Evolutionary conservation across 2,113 vertebrate species (phyloP).

Genomic region (Pelodiscus sinensis): DNA sequence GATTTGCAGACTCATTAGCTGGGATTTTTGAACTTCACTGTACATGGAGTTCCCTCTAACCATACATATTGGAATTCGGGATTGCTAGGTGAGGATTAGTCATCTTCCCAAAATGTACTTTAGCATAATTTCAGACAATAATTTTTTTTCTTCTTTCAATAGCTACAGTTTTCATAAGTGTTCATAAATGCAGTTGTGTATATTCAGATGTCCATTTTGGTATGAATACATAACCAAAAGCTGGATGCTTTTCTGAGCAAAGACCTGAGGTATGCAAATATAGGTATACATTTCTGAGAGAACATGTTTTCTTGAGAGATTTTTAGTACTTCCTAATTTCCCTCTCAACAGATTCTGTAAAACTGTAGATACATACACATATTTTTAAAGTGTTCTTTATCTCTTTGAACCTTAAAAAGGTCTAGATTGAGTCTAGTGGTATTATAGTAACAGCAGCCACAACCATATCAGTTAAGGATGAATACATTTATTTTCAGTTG

Average conservation of each 20-base stretch:
- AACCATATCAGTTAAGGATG: background rate
- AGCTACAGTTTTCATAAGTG: background rate
- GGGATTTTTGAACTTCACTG: background rate
- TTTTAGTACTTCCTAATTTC: background rate
- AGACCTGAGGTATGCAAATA: background rate
- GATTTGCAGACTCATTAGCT: background rate
- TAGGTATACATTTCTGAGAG: background rate
- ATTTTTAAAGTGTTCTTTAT: background rate
- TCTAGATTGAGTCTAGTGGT: background rate
- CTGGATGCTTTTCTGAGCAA: background rate
- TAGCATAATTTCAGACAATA: constrained; percentile 57
- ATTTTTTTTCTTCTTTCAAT: background rate
- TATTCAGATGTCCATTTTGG: background rate
- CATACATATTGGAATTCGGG: background rate
- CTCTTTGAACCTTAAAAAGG: background rate
- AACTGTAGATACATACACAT: background rate
- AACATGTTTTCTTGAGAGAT: background rate
- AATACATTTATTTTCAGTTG: background rate
- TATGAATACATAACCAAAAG: background rate
- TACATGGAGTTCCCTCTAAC: background rate
- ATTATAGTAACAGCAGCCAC: background rate
- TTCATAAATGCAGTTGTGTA: background rate
- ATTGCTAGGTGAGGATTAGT: constrained; percentile 51
- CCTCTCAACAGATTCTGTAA: background rate
- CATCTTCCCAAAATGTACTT: constrained; percentile 37